Evolutionary conservation across 2,888 invertebrate genomes (phyloP), one percentile per base, ranked within the genome.

Genomic region (Mythimna albipuncta): DNA sequence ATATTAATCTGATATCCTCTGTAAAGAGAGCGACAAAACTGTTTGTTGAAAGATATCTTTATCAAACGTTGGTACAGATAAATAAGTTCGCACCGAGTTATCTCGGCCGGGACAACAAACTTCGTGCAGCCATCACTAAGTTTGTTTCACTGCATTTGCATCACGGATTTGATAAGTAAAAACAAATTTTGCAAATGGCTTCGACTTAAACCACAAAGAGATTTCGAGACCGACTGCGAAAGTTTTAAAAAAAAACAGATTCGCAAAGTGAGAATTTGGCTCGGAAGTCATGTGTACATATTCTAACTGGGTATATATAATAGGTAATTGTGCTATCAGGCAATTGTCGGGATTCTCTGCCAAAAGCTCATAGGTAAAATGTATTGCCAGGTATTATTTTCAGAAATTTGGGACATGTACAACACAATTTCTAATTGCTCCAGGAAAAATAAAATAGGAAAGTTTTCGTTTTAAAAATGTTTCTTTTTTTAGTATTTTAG

Each of bases 61-160:
- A 84, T 84, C 82, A 86, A 81, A 79, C 72, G 75, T 64, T 75
- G 72, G 69, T 75, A 67, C 70, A 74, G 80, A 80, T 77, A 85
- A 79, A 83, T 80, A 88, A 88, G 84, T 87, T 87, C 81, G 78
- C 75, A 75, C 79, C 64, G 85, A 89, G 85, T 85, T 90, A 79
- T 83, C 82, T 80, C 74, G 75, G 64, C 64, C 66, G 85, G 77
- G 81, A 85, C 79, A 83, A 81, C 84, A 84, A 89, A 90, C 87
- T 90, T 90, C n/a, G 54, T 32, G 59, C 44, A 26, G 69, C 73
- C 75, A 65, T 75, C 70, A 71, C 75, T 47, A 75, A 84, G 74
- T 84, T 83, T 72, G 81, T 84, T 79, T 76, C 77, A 73, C 72
- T 82, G 82, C 81, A 88, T 83, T 85, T 83, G 79, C 83, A 85